Evolutionary conservation across 2,888 invertebrate species (phyloP), one percentile per base, ranked within the genome.

Genomic region (Minunthozetes semirufus): DNA sequence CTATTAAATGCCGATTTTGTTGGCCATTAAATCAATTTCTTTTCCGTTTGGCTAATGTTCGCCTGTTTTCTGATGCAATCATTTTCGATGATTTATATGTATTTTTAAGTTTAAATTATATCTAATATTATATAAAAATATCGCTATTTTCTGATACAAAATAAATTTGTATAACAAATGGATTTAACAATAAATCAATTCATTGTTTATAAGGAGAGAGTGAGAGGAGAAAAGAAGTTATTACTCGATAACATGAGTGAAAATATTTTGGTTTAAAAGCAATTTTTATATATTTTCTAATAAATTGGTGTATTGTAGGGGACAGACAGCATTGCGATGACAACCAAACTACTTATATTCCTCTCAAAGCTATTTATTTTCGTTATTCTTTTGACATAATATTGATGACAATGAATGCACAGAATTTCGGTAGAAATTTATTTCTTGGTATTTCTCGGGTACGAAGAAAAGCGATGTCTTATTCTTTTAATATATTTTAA

Each of bases 351-450:
- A 59, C 59, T 59, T 27, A 15, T 59, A 19, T 15, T 27, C 27
- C 11, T 27, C 25, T 27, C 3, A 29, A 59, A 29, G 59, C 59
- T 59, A 59, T 59, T 59, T 22, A 59, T 59, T 59, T 27, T 59
- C 29, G 59, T 59, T 59, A 59, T 59, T 29, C 29, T 42, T 59
- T 1, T 59, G 59, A 59, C 59, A 59, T 59, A 29, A 59, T 56
- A 56, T 56, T 25, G 22, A 25, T 22, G 59, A 15, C 27, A 29
- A 59, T 27, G 22, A 27, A 27, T 59, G 59, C 29, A 17, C 59
- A 59, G 59, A 59, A 59, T 59, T 59, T 15, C 17, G 59, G 11
- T n/a, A 15, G 17, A 59, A 29, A 29, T 29, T 29, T 59, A 17
- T 59, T 13, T 27, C 29, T 25, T 25, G 11, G 15, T 50, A 17